Percentiles rank a stretch among this genome's conserved stretches.
phyloP scores from a whole-genome alignment of 2,888 invertebrate species.

The Sisyra terminalis region DNA sequence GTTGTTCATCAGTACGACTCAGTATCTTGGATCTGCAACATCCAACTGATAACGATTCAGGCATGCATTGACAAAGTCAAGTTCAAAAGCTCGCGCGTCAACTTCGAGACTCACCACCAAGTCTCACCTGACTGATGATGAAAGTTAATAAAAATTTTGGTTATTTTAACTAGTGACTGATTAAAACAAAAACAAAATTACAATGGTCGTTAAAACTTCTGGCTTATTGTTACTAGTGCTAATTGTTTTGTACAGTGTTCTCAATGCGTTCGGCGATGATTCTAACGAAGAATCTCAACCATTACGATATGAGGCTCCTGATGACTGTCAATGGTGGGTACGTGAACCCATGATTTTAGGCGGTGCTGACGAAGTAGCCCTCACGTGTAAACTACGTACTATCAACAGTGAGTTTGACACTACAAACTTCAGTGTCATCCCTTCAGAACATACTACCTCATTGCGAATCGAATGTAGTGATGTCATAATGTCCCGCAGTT shows the following conservation, averaged over 20 bases:
- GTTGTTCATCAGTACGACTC: conserved; percentile 4
- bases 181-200: too few relatives aligned
- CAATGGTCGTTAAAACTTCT: too few relatives aligned
- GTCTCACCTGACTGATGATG: too few relatives aligned
- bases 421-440: conserved; percentile 76
- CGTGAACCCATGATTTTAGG: conserved; percentile 37
- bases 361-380: conserved; percentile 48
- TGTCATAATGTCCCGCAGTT: conserved; percentile 63
- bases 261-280: conserved; percentile 5
- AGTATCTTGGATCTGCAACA: neutral
- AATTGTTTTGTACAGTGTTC: neutral
- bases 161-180: too few relatives aligned
- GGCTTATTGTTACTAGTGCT: too few relatives aligned
- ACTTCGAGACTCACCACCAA: too few relatives aligned
- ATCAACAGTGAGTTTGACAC: conserved; percentile 79
- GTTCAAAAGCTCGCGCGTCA: neutral
- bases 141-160: too few relatives aligned
- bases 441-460: conserved; percentile 66
- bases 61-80: neutral
- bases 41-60: neutral
- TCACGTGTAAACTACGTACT: conserved; percentile 63
- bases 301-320: conserved; percentile 61
- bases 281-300: conserved; percentile 16
- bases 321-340: conserved; percentile 69
- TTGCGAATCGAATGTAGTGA: conserved; percentile 65